These are phyloP conservation scores for Tubiluchus corallicola DNA, from an alignment of 2,888 invertebrate genomes.

Conservation along the genomic window DNA sequence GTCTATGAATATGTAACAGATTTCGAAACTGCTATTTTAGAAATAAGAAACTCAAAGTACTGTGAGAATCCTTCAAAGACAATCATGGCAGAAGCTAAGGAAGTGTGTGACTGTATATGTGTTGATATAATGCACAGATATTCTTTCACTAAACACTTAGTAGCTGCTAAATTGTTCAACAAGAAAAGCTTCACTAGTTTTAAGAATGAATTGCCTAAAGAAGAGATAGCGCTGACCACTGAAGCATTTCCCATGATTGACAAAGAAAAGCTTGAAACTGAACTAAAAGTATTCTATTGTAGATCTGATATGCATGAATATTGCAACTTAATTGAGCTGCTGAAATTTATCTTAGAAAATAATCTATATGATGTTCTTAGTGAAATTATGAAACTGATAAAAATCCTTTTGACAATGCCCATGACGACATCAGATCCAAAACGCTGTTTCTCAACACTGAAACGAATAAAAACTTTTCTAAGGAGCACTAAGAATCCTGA, in stretches of 20 bases:
- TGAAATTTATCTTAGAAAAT: slow-evolving; percentile 15
- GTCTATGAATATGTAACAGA: too few species aligned
- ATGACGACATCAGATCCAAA: too few species aligned
- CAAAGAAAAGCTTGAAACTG: slow-evolving; percentile 16
- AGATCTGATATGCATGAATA: slow-evolving; percentile 15
- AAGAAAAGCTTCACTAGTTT: slow-evolving; percentile 9
- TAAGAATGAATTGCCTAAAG: slow-evolving; percentile 14
- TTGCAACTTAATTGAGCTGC: slow-evolving; percentile 12
- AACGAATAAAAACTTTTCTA: too few species aligned
- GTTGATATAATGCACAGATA: slow-evolving; percentile 15
- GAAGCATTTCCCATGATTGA: slow-evolving; percentile 15
- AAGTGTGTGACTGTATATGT: slow-evolving; percentile 19
- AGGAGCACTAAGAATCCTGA: too few species aligned
- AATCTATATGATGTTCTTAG: slow-evolving; percentile 12
- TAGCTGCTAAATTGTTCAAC: slow-evolving; percentile 15
- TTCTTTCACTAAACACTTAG: slow-evolving; percentile 18
- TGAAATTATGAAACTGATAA: too few species aligned
- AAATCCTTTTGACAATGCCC: too few species aligned
- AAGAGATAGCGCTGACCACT: slow-evolving; percentile 13
- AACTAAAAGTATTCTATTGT: slow-evolving; percentile 16
- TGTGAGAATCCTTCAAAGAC: slow-evolving; percentile 15
- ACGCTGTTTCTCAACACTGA: too few species aligned
- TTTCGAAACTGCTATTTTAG: too few species aligned
- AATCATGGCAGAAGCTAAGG: too few species aligned
- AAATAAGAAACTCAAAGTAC: too few species aligned